Evolutionary conservation across 1,140 invertebrate species (phyloP).

Genomic region (Cherax destructor): DNA sequence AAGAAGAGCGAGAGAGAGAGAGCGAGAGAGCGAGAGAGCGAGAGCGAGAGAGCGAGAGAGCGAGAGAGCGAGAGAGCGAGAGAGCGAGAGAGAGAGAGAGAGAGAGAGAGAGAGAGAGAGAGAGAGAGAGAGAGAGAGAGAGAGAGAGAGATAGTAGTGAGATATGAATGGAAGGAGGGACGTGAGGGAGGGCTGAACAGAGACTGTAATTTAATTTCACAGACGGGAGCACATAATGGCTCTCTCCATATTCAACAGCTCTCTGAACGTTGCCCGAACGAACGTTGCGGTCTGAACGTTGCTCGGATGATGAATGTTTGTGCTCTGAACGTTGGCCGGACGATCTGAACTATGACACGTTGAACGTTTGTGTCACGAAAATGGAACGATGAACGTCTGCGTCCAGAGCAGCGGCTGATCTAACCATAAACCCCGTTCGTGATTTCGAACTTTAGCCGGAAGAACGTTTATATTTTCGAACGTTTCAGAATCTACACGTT

Average conservation of each 20-base stretch:
- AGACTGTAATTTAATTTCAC: slow-evolving; percentile 1
- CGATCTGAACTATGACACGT: neutral
- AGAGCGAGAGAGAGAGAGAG: neutral
- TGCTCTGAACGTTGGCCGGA: neutral
- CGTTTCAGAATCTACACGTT: no score
- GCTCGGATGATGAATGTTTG: neutral
- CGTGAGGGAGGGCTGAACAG: neutral
- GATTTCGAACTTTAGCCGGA: neutral
- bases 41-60: no score
- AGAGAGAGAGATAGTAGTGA: neutral
- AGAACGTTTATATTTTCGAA: no score
- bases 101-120: no score
- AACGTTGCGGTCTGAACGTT: neutral
- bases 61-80: neutral
- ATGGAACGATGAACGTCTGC: neutral
- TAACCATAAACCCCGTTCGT: neutral
- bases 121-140: no score
- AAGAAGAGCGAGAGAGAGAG: no score
- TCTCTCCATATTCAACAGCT: neutral
- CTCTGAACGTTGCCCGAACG: neutral
- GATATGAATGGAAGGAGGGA: neutral
- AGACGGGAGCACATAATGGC: neutral
- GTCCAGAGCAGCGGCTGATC: neutral
- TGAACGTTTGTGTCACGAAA: neutral
- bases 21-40: no score